Percentiles rank a stretch among this genome's conserved stretches.
Evolutionary conservation across 2,113 vertebrate genomes (phyloP).

Genomic region (Rhinopomastus cyanomelas): DNA sequence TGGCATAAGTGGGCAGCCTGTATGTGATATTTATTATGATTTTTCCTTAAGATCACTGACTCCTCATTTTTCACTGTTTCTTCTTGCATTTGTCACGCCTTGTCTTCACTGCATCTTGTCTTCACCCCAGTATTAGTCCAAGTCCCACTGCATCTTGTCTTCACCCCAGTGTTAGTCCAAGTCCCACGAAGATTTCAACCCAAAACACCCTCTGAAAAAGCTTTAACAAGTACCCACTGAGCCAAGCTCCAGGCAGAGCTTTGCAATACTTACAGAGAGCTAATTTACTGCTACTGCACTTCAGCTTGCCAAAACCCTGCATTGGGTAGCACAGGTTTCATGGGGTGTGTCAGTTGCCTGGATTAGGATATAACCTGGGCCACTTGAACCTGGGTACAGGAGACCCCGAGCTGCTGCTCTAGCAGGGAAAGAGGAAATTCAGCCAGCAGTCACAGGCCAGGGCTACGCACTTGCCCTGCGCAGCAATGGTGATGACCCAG

Average conservation of each 20-base stretch:
- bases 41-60: slow-evolving; percentile 43
- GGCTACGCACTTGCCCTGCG: accelerated
- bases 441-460: background rate
- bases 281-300: background rate
- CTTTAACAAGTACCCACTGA: background rate
- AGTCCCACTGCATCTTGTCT: slow-evolving; percentile 45
- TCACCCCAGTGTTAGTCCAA: background rate
- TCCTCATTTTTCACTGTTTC: slow-evolving; percentile 55
- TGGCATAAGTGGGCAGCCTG: slow-evolving; percentile 44
- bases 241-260: background rate
- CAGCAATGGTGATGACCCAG: accelerated
- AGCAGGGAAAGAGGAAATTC: background rate
- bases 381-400: accelerated
- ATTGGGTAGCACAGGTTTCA: background rate
- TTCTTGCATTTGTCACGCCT: slow-evolving; percentile 44
- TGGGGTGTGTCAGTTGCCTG: background rate
- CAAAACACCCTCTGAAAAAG: background rate
- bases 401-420: background rate
- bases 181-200: slow-evolving; percentile 9
- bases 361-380: background rate
- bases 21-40: slow-evolving; percentile 47
- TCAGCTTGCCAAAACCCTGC: background rate
- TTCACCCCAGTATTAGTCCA: background rate
- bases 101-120: slow-evolving; percentile 36
- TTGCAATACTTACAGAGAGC: background rate